These are phyloP conservation scores for Enteromius treurensis DNA, from an alignment of 2,797 vertebrate species.

Conservation along the genomic window DNA sequence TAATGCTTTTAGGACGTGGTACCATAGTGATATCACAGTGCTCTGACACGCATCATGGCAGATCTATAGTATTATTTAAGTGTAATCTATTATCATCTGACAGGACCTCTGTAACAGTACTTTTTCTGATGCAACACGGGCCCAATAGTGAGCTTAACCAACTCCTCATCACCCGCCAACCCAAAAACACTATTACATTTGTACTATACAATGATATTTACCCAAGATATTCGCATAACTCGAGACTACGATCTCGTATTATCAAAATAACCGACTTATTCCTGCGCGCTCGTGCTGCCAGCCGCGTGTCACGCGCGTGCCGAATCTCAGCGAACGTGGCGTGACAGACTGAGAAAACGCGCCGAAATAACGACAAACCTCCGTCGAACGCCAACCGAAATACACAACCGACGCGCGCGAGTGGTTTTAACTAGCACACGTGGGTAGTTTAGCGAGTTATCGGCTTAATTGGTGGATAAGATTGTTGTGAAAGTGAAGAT, in stretches of 20 bases:
- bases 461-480: background rate
- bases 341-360: conserved; percentile 19
- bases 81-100: background rate
- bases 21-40: background rate
- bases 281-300: conserved; percentile 7
- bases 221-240: background rate
- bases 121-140: conserved; percentile 45
- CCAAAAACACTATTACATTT: background rate
- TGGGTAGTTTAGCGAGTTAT: background rate
- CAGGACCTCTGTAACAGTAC: background rate
- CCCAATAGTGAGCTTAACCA: background rate
- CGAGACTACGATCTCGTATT: background rate
- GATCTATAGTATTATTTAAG: background rate
- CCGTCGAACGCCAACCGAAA: background rate
- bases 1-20: background rate
- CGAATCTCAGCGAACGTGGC: conserved; percentile 51
- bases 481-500: conserved; percentile 15
- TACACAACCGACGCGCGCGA: no score
- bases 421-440: background rate
- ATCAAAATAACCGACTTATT: background rate
- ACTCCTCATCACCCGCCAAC: background rate
- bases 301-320: conserved; percentile 44
- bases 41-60: background rate
- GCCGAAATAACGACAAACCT: background rate
- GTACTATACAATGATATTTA: background rate